Evolutionary conservation across 2,888 invertebrate species (phyloP).

Genomic region (Scaptodrosophila latifasciaeformis): DNA sequence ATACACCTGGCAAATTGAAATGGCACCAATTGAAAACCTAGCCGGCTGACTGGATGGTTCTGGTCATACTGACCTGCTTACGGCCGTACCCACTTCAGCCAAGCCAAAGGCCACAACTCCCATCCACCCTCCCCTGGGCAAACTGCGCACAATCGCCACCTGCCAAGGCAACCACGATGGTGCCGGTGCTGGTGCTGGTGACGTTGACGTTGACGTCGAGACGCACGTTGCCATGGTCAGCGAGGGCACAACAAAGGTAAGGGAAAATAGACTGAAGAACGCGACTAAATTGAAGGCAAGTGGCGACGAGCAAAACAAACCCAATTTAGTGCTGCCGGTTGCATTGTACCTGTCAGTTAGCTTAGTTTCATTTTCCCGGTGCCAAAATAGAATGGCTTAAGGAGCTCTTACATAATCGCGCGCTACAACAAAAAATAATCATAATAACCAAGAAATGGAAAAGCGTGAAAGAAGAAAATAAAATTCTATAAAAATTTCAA

Average conservation of each 20-base stretch:
- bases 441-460: no score
- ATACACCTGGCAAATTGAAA: constrained; percentile 56
- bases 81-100: constrained; percentile 3
- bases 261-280: constrained; percentile 4
- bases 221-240: constrained; percentile 62
- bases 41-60: constrained; percentile 12
- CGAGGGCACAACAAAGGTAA: constrained; percentile 44
- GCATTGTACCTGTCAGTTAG: constrained; percentile 7
- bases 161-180: constrained; percentile 5
- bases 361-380: constrained; percentile 55
- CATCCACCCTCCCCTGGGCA: not conserved
- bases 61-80: constrained; percentile 50
- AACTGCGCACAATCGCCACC: constrained; percentile 12
- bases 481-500: not conserved
- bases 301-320: constrained; percentile 1
- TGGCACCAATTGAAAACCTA: constrained; percentile 4
- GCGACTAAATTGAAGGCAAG: constrained; percentile 1
- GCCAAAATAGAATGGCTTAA: no score
- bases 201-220: constrained; percentile 14
- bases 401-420: constrained; percentile 49
- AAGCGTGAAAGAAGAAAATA: constrained; percentile 1
- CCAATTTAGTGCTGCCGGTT: not conserved
- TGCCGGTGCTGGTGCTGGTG: constrained; percentile 24
- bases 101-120: not conserved
- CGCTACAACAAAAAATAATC: constrained; percentile 11